These are phyloP conservation scores for Battus philenor DNA, from an alignment of 1,140 invertebrate species.

Conservation along the genomic window DNA sequence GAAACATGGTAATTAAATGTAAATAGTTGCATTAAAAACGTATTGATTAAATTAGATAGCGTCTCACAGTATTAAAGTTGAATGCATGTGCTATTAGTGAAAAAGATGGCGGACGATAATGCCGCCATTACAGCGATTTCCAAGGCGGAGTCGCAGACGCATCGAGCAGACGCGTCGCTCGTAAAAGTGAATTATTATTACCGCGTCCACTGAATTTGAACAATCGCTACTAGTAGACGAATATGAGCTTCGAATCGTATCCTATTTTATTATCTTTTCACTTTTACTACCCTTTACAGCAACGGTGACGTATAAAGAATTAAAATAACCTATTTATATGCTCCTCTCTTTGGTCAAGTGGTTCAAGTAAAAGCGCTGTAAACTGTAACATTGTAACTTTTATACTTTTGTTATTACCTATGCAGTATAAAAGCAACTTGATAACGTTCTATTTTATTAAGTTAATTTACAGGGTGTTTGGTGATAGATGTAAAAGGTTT, in stretches of 20 bases:
- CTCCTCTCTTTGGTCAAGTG: constrained; percentile 12
- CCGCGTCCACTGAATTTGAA: constrained; percentile 64
- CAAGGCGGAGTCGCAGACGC: constrained; percentile 64
- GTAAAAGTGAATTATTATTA: constrained; percentile 72
- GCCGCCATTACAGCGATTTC: constrained; percentile 57
- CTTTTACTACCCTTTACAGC: constrained; percentile 8
- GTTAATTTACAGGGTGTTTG: too few species aligned
- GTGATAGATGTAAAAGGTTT: too few species aligned
- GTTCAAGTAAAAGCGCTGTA: constrained; percentile 1
- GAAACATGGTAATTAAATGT: too few species aligned
- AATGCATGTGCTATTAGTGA: constrained; percentile 16
- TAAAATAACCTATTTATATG: constrained; percentile 17
- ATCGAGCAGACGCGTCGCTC: constrained; percentile 50
- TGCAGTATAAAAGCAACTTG: constrained; percentile 2
- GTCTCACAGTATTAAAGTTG: constrained; percentile 1
- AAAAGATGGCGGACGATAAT: constrained; percentile 56
- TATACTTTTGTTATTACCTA: constrained; percentile 11
- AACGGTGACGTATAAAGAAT: constrained; percentile 14
- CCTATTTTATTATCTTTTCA: constrained; percentile 20
- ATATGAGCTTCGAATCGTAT: constrained; percentile 34
- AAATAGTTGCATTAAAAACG: too few species aligned
- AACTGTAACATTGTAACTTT: constrained; percentile 10
- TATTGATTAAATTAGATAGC: constrained; percentile 1
- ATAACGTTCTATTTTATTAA: too few species aligned
- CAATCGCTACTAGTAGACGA: constrained; percentile 36